Evolutionary conservation across 2,113 vertebrate species (phyloP), one percentile per base, ranked within the genome.

Genomic region (Mesitornis unicolor): DNA sequence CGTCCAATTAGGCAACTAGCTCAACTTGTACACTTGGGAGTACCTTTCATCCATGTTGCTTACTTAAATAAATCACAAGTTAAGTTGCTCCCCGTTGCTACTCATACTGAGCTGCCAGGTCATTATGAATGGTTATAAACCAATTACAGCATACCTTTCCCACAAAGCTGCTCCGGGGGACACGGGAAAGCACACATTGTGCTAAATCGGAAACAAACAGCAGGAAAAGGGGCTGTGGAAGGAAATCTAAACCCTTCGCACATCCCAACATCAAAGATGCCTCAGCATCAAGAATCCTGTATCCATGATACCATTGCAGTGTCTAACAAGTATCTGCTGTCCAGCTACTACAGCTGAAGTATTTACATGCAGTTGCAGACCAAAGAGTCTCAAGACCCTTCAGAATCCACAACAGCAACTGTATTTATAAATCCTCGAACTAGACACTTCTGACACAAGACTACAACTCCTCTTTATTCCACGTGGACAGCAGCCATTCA

Each of bases 51-150:
- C 88, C 84, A 63, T 84, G 65, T 69, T 75, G 95, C 57, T 95
- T 65, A 65, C 77, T 77, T 94, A 97, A 97, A 97, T 96, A 96
- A 97, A 97, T 96, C 96, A 86, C 86, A 93, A 94, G 74, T 79
- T 87, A 97, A 95, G 84, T 90, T 89, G 87, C 89, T 96, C 91
- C 93, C 95, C 3, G 40, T 91, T 95, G 89, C 96, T 96, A 80
- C 92, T 97, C 95, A 29, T 36, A 79, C 48, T 15, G 22, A 96
- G 93, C 74, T 87, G 65, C 88, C 74, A 53, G 90, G 86, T 60
- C 91, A 50, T 94, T 97, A 91, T 95, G 92, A 96, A 93, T 57
- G 63, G 94, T 95, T 84, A 93, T 77, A 95, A 71, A 90, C 81
- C 90, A 96, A 95, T 97, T 96, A 96, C 63, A 87, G 73, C 90